Conservation (phyloP, 2,888 invertebrate species). For the Cepaea hortensis region DNA sequence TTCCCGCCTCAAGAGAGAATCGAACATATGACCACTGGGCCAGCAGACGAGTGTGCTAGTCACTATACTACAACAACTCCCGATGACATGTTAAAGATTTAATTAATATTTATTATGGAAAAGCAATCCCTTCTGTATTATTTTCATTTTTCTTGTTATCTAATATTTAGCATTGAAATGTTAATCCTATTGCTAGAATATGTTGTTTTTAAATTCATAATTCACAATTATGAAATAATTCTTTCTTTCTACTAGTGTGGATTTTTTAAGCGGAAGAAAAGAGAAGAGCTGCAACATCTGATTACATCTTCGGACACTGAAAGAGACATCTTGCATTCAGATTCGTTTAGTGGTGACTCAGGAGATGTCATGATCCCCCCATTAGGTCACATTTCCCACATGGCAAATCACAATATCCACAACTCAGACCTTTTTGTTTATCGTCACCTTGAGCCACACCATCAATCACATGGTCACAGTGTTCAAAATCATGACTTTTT, state of each 20-base stretch:
- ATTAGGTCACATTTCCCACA: neutral
- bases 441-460: conserved; percentile 34
- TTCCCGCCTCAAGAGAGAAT: too few species aligned
- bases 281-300: conserved; percentile 58
- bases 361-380: conserved; percentile 49
- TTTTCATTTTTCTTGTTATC: too few species aligned
- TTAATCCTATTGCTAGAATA: neutral
- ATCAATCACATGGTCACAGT: neutral
- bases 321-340: conserved; percentile 46
- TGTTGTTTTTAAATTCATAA: neutral
- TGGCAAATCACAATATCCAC: neutral
- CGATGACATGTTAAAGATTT: too few species aligned
- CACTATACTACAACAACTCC: too few species aligned
- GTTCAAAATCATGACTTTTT: conserved; percentile 14
- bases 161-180: neutral
- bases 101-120: too few species aligned
- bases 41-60: too few species aligned
- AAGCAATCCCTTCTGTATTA: too few species aligned
- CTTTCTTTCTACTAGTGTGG: conserved; percentile 58
- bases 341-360: conserved; percentile 44
- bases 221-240: neutral
- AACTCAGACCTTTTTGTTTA: conserved; percentile 25
- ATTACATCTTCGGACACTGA: conserved; percentile 50
- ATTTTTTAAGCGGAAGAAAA: conserved; percentile 63
- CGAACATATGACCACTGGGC: too few species aligned